These are phyloP conservation scores for Dysidea cf. avara DNA, from an alignment of 37 sponge, comb jelly and placozoan species.

Conservation along the genomic window DNA sequence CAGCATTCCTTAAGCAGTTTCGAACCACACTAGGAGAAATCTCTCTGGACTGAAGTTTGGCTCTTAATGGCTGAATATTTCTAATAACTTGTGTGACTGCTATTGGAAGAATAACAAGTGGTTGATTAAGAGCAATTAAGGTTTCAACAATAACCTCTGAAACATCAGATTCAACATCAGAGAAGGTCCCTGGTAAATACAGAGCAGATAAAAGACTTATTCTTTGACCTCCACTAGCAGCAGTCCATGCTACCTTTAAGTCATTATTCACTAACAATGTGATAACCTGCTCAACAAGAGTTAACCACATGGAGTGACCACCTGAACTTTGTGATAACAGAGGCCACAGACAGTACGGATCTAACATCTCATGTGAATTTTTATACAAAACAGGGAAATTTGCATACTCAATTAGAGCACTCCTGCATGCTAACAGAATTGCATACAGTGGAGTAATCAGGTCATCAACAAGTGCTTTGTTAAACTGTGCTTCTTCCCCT, in stretches of 20 bases:
- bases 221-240: slow-evolving; percentile 55
- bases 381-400: slow-evolving; percentile 2
- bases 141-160: slow-evolving; percentile 11
- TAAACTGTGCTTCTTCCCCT: slow-evolving; percentile 71
- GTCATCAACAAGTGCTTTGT: slow-evolving; percentile 35
- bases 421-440: slow-evolving; percentile 30
- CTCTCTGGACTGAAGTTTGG: too few relatives aligned
- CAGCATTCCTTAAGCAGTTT: background rate
- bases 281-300: slow-evolving; percentile 22
- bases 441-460: slow-evolving; percentile 48
- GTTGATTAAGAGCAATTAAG: slow-evolving; percentile 3
- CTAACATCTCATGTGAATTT: slow-evolving; percentile 9
- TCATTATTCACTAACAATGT: background rate
- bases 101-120: slow-evolving; percentile 40
- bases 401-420: slow-evolving; percentile 18
- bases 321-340: slow-evolving; percentile 19
- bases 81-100: background rate
- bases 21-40: too few relatives aligned
- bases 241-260: slow-evolving; percentile 29
- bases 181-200: slow-evolving; percentile 14
- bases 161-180: too few relatives aligned
- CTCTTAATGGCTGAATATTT: too few relatives aligned
- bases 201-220: slow-evolving; percentile 26
- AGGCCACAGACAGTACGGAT: slow-evolving; percentile 59
- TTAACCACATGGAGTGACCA: slow-evolving; percentile 27